phyloP scores from a whole-genome alignment of 2,888 invertebrate species.

The Nemotelus nigrinus region DNA sequence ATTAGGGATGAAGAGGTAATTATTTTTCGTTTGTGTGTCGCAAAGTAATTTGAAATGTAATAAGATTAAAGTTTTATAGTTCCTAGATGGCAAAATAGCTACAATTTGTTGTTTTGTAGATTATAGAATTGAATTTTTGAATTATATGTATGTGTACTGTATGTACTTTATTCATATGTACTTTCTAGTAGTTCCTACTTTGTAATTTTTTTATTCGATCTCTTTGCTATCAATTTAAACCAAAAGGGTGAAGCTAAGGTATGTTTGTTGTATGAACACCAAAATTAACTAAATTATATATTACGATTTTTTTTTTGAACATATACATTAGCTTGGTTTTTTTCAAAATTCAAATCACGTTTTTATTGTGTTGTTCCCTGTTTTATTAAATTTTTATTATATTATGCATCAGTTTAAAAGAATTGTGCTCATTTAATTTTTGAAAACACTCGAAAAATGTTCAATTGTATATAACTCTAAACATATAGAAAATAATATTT shows the following conservation, averaged over 20 bases:
- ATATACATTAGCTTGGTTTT: background rate
- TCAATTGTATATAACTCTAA: no score
- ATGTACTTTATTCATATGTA: no score
- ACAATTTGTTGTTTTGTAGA: slow-evolving; percentile 1
- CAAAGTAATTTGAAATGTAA: background rate
- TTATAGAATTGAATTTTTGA: no score
- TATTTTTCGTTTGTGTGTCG: background rate
- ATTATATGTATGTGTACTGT: no score
- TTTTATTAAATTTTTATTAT: background rate
- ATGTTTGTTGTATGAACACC: slow-evolving; percentile 54
- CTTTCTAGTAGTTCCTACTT: no score
- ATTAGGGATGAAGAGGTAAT: slow-evolving; percentile 93
- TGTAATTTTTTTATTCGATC: slow-evolving; percentile 45
- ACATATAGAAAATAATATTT: no score
- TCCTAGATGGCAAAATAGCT: background rate
- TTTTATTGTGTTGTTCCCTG: background rate
- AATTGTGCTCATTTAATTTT: no score
- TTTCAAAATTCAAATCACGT: slow-evolving; percentile 1
- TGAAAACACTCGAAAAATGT: no score
- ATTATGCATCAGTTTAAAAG: no score
- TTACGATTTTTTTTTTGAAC: background rate
- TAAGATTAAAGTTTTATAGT: no score
- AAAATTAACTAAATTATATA: slow-evolving; percentile 21
- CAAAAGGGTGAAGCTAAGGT: slow-evolving; percentile 63
- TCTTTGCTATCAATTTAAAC: slow-evolving; percentile 50